phyloP scores from a whole-genome alignment of 2,113 vertebrate genomes.

The Camelus bactrianus region DNA sequence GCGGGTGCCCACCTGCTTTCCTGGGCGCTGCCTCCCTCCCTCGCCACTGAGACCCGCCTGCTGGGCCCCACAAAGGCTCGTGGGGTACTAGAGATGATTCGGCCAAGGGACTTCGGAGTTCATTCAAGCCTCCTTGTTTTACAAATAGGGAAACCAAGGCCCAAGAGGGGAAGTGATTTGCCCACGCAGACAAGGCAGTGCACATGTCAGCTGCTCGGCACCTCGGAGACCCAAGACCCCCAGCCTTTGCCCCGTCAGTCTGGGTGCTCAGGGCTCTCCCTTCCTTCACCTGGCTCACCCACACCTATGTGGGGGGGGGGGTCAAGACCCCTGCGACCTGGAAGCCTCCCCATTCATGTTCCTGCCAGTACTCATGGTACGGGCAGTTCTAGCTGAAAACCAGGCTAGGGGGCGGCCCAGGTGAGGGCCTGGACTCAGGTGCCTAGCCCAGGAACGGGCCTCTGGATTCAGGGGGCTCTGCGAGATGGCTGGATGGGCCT shows the following conservation, averaged over 20 bases:
- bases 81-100: not conserved
- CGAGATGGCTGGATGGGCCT: not conserved
- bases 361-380: accelerated
- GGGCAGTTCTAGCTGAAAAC: not conserved
- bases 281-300: not conserved
- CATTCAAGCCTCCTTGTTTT: not conserved
- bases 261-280: no score
- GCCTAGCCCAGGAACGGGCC: not conserved
- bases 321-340: not conserved
- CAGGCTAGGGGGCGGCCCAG: not conserved
- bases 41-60: not conserved
- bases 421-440: not conserved
- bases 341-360: not conserved
- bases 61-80: not conserved
- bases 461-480: not conserved
- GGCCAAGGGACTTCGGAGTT: not conserved
- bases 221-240: accelerated
- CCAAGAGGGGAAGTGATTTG: not conserved
- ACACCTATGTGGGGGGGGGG: accelerated
- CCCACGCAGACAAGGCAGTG: accelerated
- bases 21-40: not conserved
- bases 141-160: not conserved
- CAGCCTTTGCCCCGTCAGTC: not conserved
- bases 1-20: not conserved
- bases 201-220: accelerated